Evolutionary conservation across 1,140 invertebrate genomes (phyloP), one percentile per base, ranked within the genome.

Genomic region (Tetramorium simillimum): DNA sequence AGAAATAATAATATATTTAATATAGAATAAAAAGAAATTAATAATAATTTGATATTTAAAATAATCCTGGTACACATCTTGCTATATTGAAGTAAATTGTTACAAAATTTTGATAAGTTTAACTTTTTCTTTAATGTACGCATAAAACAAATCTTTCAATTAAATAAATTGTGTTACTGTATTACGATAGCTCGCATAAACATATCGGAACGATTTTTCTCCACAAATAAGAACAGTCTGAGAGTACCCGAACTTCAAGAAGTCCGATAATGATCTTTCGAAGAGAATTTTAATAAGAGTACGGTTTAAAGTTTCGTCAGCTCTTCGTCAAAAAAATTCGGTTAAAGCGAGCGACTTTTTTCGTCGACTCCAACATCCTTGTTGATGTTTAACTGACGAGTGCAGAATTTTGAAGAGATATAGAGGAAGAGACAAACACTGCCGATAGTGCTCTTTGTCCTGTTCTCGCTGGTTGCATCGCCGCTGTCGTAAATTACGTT

Each of bases 401-500:
- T 73, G 51, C 58, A 88, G 67, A 86, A 89, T 89, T 89, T 89
- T 77, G 82, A 65, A 76, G 40, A 73, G 43, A 58, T 18, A 14
- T 12, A 10, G 56, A 43, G 14, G 18, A 51, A 40, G 62, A 40
- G 49, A 28, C 3, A 7, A 12, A 6, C 3, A 18, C 40, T 9
- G 21, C 53, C 14, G n/a, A 10, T 12, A 6, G 14, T 43, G 24
- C 43, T 63, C 28, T 43, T 49, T 14, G 58, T 21, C 14, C 49
- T 40, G n/a, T 2, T 43, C 18, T 75, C n/a, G 18, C 69, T 37
- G n/a, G 37, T 43, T 62, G 51, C 81, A 60, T 82, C 65, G 78
- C 49, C 82, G 87, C 86, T 86, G 90, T 91, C 92, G 92, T 94
- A 94, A 94, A 94, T 93, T 92, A 93, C 86, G 92, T 93, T 94